Evolutionary conservation across 2,888 invertebrate species (phyloP), one percentile per base, ranked within the genome.

Genomic region (Lycocerus yunnanus): DNA sequence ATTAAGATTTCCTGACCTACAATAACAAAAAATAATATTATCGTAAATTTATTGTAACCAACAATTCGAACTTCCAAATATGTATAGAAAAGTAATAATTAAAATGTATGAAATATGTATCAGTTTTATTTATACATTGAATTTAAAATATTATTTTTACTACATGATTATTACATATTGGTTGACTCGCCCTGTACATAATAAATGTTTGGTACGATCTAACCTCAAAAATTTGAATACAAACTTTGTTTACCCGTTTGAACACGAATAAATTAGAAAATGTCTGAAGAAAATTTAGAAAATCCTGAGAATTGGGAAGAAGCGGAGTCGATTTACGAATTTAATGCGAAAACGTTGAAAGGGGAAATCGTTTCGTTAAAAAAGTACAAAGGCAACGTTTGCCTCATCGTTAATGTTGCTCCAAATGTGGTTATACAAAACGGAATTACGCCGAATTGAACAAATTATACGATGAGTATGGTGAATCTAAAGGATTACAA

Each of bases 401-500:
- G 93, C 79, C 88, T 97, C 68, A 92, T 97, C 79, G 95, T 96
- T 15, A 97, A 97, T 86, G 96, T 96, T 14, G 97, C 97, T 94
- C 94, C 2, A 92, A 95, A 85, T 96, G 96, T 87, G 96, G 96
- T 21, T 90, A 94, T 71, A 95, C 96, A 0, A 90, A 92, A 72
- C 92, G 92, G 78, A 95, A 96, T 88, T 97, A 96, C 88, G 93
- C 92, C 80, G 94, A 96, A 87, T 88, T 96, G 73, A 93, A 94
- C 84, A 91, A 93, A 82, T 85, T 96, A 76, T 91, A 92, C 85
- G 92, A 93, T 74, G 90, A 93, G 83, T 94, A 93, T 86, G 90
- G 88, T 65, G 93, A 93, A 83, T 89, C 90, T 76, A 91, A 93
- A 87, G 92, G 95, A 78, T 88, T 96, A 15, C 90, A 91, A 80